Percentiles rank a stretch among this genome's conserved stretches.
Evolutionary conservation across 2,888 invertebrate species (phyloP).

Genomic region (Xestoiulus laeticollis): DNA sequence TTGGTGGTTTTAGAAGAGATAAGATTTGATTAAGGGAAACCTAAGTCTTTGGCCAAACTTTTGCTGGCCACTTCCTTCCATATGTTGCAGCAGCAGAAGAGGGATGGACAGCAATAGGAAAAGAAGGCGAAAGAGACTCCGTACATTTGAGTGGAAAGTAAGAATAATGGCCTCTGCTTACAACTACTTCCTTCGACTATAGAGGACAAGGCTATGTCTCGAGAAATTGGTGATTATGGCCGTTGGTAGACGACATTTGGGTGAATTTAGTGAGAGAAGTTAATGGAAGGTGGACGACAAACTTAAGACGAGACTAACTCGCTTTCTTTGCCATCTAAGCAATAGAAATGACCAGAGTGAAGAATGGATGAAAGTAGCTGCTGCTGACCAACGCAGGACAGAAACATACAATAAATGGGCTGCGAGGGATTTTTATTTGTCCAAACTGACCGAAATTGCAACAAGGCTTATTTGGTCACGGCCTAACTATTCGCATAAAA

Average conservation of each 20-base stretch:
- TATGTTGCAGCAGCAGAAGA: background rate
- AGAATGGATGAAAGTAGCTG: background rate
- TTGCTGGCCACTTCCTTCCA: background rate
- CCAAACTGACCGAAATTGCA: slow-evolving; percentile 19
- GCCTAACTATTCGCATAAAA: background rate
- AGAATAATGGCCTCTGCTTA: slow-evolving; percentile 44
- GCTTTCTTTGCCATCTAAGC: background rate
- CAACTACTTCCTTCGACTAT: background rate
- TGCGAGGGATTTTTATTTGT: slow-evolving; percentile 24
- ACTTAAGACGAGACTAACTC: slow-evolving; percentile 32
- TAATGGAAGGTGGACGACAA: slow-evolving; percentile 48
- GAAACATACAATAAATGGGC: background rate
- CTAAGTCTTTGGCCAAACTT: slow-evolving; percentile 1
- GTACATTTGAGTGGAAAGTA: slow-evolving; percentile 32
- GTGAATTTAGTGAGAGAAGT: slow-evolving; percentile 47
- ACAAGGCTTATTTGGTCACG: background rate
- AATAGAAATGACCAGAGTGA: background rate
- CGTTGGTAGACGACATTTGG: slow-evolving; percentile 39
- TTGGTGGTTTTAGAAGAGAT: slow-evolving; percentile 48
- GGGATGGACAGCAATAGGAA: background rate
- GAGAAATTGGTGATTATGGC: slow-evolving; percentile 50
- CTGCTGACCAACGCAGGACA: background rate
- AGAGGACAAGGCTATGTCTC: slow-evolving; percentile 35
- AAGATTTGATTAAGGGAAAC: slow-evolving; percentile 42
- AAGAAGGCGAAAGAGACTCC: background rate